phyloP scores from a whole-genome alignment of 2,113 vertebrate genomes.

The cattle (Bos taurus) region ARS-UCD2.0 NC_037352.1:33361001-33361500 shows the following conservation, averaged over 20 bases:
- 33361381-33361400: not conserved
- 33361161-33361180: not conserved
- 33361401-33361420: not conserved
- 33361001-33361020: not conserved
- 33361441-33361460: no score
- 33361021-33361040: not conserved
- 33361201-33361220: not conserved
- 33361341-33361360: not conserved
- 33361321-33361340: not conserved
- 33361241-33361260: not conserved
- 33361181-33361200: not conserved
- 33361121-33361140: not conserved
- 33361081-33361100: not conserved
- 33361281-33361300: not conserved
- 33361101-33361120: rapidly evolving
- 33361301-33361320: not conserved
- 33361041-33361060: not conserved
- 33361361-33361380: not conserved
- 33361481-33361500: not conserved
- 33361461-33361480: no score
- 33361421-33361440: not conserved
- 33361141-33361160: not conserved
- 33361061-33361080: not conserved
- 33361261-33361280: no score
- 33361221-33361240: not conserved